Conservation (phyloP, 2,888 invertebrate genomes). For the Lasius fuliginosus region DNA sequence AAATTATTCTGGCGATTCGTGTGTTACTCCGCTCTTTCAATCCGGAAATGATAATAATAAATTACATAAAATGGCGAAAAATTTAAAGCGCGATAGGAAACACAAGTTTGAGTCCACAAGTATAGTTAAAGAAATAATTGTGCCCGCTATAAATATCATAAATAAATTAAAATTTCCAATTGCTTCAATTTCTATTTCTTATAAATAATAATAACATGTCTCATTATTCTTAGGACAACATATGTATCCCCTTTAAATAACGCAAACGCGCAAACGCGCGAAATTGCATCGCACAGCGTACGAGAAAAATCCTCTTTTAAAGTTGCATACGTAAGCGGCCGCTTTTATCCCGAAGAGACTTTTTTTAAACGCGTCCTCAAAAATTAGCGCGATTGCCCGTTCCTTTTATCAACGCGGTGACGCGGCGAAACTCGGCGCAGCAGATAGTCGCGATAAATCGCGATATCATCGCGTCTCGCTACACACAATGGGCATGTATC, state of each 20-base stretch:
- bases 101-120: background rate
- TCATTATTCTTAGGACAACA: background rate
- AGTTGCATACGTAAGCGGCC: background rate
- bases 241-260: constrained; percentile 11
- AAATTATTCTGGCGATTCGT: background rate
- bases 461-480: constrained; percentile 32
- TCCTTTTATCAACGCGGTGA: constrained; percentile 28
- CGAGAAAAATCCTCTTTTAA: constrained; percentile 6
- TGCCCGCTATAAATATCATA: background rate
- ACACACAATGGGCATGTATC: constrained; percentile 7
- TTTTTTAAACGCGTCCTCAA: background rate
- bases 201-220: background rate
- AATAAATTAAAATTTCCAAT: background rate
- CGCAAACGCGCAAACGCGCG: background rate
- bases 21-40: no score
- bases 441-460: constrained; percentile 36
- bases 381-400: constrained; percentile 11
- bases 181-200: constrained; percentile 4
- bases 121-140: background rate
- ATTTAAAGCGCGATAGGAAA: background rate
- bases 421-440: constrained; percentile 2
- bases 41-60: background rate
- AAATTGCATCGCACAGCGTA: background rate
- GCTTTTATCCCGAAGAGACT: constrained; percentile 7
- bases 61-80: background rate